These are phyloP conservation scores for Caenorhabditis uteleia DNA, from an alignment of 2,888 invertebrate genomes.

Conservation along the genomic window DNA sequence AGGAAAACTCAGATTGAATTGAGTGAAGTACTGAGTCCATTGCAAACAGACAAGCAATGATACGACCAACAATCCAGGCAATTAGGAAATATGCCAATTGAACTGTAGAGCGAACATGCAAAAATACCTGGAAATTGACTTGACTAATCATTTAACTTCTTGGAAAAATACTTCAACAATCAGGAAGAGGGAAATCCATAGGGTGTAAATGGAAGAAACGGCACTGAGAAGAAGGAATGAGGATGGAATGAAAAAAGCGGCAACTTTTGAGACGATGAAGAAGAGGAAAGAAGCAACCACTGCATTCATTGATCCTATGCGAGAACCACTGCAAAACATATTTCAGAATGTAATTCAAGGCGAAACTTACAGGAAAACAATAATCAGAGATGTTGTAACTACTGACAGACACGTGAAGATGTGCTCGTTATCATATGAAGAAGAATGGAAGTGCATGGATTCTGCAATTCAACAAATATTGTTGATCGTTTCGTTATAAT, in stretches of 20 bases:
- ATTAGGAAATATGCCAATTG: conserved; percentile 41
- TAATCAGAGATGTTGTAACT: conserved; percentile 2
- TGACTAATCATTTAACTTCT: not conserved
- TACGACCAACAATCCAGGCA: conserved; percentile 33
- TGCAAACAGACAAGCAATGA: conserved; percentile 20
- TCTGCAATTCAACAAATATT: conserved; percentile 3
- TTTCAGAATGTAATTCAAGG: not conserved
- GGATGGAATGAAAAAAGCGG: conserved; percentile 13
- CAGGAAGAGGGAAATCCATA: conserved; percentile 31
- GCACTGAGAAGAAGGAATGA: conserved; percentile 7
- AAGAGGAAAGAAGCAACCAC: conserved; percentile 13
- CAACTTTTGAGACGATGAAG: conserved; percentile 10
- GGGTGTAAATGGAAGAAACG: conserved; percentile 13
- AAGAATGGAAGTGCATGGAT: conserved; percentile 21
- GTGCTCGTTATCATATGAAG: not conserved
- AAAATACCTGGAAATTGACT: conserved; percentile 21
- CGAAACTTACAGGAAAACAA: conserved; percentile 17
- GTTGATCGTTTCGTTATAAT: not conserved
- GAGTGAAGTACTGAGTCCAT: conserved; percentile 3
- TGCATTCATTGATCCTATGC: conserved; percentile 6
- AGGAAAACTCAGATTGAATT: conserved; percentile 9
- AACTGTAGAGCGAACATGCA: conserved; percentile 23
- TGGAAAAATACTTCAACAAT: conserved; percentile 36
- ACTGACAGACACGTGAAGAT: conserved; percentile 11
- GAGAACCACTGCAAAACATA: conserved; percentile 18